Conservation (phyloP, 2,113 vertebrate genomes). For the Uropsilus gracilis region DNA sequence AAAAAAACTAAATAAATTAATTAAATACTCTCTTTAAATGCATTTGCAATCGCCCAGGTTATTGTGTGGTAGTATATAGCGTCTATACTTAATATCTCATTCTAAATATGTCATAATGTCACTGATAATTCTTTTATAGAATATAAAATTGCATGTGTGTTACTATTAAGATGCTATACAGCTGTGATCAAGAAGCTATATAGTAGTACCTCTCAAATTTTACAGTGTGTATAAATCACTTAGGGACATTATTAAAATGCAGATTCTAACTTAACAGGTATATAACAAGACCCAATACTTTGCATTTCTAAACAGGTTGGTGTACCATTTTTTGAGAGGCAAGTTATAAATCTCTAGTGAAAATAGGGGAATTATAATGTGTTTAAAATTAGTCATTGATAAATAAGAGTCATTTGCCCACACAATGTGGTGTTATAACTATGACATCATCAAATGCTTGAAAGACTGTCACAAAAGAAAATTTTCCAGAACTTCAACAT, state of each 20-base stretch:
- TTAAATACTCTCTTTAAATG: background rate
- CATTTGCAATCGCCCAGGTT: background rate
- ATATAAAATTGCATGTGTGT: background rate
- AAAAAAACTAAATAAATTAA: too few relatives aligned
- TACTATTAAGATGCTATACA: background rate
- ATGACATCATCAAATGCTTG: background rate
- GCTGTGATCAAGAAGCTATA: background rate
- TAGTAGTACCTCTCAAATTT: background rate
- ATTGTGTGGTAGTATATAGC: background rate
- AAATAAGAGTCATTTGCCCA: background rate
- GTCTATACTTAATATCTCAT: constrained; percentile 6
- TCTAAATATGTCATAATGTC: constrained; percentile 22
- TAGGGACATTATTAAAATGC: background rate
- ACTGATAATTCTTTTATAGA: background rate
- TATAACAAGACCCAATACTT: background rate
- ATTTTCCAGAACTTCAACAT: constrained; percentile 24
- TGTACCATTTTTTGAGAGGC: background rate
- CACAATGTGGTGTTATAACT: background rate
- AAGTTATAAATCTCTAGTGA: background rate
- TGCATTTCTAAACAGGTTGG: background rate
- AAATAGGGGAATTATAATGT: background rate
- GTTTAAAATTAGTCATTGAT: background rate
- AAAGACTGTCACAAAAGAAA: constrained; percentile 14
- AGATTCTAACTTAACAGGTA: background rate
- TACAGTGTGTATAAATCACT: background rate